phyloP scores from a whole-genome alignment of 2,797 vertebrate genomes.

The Microhierax caerulescens region DNA sequence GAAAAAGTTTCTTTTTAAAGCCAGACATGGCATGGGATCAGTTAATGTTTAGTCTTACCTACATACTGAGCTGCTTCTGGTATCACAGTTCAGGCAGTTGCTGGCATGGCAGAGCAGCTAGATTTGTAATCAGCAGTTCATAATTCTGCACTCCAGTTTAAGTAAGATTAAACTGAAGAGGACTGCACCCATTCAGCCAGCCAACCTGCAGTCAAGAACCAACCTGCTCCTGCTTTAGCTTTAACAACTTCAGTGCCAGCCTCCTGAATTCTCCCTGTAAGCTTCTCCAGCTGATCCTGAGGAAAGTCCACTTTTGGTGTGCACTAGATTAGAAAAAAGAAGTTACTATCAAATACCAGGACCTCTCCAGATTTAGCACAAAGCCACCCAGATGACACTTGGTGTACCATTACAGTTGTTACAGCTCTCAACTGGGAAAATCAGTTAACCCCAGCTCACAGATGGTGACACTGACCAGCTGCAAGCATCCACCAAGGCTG shows the following conservation, averaged over 20 bases:
- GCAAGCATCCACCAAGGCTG: background rate
- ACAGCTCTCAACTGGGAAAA: background rate
- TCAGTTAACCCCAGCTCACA: background rate
- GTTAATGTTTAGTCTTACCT: background rate
- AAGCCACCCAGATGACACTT: fast-evolving
- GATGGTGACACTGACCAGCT: background rate
- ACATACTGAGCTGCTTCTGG: background rate
- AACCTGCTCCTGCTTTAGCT: conserved; percentile 94
- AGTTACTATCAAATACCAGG: background rate
- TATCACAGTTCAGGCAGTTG: background rate
- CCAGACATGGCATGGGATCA: background rate
- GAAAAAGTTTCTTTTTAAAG: background rate
- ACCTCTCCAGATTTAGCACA: background rate
- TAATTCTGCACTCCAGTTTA: background rate
- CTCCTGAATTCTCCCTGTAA: conserved; percentile 92
- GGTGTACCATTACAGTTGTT: background rate
- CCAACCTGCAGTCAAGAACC: background rate
- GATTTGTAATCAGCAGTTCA: background rate
- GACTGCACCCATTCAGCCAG: background rate
- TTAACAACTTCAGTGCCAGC: conserved; percentile 98
- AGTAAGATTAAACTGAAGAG: background rate
- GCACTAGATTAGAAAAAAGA: conserved; percentile 71
- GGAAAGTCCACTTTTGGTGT: conserved; percentile 96
- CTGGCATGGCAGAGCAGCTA: background rate
- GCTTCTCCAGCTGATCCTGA: conserved; percentile 85